phyloP scores from a whole-genome alignment of 23 tunicate species.

The Diplosoma virens region DNA sequence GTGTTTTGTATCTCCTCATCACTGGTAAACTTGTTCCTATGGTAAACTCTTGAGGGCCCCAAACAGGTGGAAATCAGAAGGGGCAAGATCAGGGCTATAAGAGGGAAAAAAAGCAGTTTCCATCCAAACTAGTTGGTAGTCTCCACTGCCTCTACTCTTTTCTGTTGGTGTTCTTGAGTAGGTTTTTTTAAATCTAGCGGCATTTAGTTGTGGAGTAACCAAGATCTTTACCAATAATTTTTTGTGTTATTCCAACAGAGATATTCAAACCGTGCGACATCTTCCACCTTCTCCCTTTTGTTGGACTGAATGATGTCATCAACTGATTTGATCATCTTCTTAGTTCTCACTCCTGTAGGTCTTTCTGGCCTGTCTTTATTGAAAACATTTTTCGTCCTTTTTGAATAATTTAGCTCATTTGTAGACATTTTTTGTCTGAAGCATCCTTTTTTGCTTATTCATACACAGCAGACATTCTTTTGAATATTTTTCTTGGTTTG shows the following conservation, averaged over 20 bases:
- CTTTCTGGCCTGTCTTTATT: neutral
- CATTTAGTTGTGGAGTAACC: neutral
- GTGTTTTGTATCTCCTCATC: neutral
- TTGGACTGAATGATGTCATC: neutral
- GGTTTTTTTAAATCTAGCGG: neutral
- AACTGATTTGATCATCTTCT: neutral
- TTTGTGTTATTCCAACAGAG: neutral
- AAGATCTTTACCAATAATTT: neutral
- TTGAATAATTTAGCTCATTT: too few species aligned
- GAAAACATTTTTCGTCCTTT: neutral
- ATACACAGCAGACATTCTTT: neutral
- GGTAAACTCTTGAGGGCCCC: too few species aligned
- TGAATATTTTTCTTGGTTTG: neutral
- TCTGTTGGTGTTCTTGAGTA: neutral
- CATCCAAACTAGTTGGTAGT: neutral
- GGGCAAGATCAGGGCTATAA: neutral
- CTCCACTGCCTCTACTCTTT: neutral
- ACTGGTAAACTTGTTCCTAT: too few species aligned
- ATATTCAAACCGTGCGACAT: neutral
- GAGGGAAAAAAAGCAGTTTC: neutral
- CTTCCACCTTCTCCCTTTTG: too few species aligned
- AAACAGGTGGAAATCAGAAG: too few species aligned
- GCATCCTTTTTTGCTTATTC: too few species aligned
- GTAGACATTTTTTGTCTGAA: too few species aligned
- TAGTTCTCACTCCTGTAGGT: neutral